phyloP scores from a whole-genome alignment of 2,888 invertebrate genomes.

The Athrips mouffetella region DNA sequence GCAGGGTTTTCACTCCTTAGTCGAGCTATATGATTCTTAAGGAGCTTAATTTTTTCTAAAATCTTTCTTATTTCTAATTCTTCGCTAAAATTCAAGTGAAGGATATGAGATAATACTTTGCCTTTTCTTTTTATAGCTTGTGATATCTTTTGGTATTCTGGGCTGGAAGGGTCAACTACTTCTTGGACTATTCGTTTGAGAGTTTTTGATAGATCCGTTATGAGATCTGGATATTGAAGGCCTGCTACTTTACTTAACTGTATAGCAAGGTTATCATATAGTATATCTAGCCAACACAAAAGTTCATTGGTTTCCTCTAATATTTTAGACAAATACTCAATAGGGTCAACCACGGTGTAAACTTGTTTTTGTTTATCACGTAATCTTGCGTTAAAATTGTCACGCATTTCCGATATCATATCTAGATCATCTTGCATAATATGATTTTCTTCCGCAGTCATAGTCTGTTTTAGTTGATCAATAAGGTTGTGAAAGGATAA shows the following conservation, averaged over 20 bases:
- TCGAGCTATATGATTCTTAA: slow-evolving; percentile 31
- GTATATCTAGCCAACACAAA: slow-evolving; percentile 40
- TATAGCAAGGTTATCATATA: slow-evolving; percentile 35
- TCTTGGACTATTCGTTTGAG: slow-evolving; percentile 33
- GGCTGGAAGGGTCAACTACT: slow-evolving; percentile 23
- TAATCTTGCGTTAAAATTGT: slow-evolving; percentile 30
- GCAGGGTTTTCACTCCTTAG: slow-evolving; percentile 28
- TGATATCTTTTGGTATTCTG: slow-evolving; percentile 22
- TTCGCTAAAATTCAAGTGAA: slow-evolving; percentile 19
- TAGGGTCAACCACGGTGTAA: slow-evolving; percentile 29
- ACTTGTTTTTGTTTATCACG: slow-evolving; percentile 34
- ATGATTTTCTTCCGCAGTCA: slow-evolving; percentile 26
- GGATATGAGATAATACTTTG: slow-evolving; percentile 8
- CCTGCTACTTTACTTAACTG: slow-evolving; percentile 31
- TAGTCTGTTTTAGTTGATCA: neutral
- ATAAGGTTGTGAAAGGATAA: slow-evolving; percentile 26
- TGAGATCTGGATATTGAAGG: slow-evolving; percentile 24
- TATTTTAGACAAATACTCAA: slow-evolving; percentile 33
- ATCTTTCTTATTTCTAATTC: slow-evolving; percentile 31
- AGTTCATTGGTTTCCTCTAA: slow-evolving; percentile 40
- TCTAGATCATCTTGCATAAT: slow-evolving; percentile 29
- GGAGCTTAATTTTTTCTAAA: slow-evolving; percentile 32
- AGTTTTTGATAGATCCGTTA: slow-evolving; percentile 30
- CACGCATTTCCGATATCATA: slow-evolving; percentile 32
- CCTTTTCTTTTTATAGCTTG: slow-evolving; percentile 20